Base-by-base conservation (phyloP, 2,888 invertebrate species). In the Rotaria socialis region DNA sequence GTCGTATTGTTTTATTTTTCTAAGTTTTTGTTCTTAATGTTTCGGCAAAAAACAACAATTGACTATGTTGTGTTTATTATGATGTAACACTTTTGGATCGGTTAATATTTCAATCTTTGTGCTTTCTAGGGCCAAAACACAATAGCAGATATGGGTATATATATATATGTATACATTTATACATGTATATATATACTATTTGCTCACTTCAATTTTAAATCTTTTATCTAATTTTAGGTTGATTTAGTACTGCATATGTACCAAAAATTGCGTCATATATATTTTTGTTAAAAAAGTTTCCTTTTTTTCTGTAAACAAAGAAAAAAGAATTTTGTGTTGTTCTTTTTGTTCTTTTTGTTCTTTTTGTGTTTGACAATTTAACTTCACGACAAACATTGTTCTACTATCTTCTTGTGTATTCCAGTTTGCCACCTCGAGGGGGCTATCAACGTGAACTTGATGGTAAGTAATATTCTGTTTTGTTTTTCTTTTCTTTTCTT, bases 401-500 rank as follows among this genome's bases (percentile, higher is more conserved):
- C 67, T 67, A 80, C 16, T 80, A 47, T 80, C 80, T 80, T 80
- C 47, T 43, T 80, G 80, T 80, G 43, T 80, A 80, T 80, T 80
- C 80, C 80, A 80, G 80, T 80, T 80, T 80, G 80, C 80, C 80
- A 80, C 80, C 80, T 24, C 80, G 80, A 80, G 80, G 80, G 80
- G 80, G 80, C 80, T 80, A 80, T 80, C 80, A 80, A 80, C 80
- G 80, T 80, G 80, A 80, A 80, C 47, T 80, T 47, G 80, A 80
- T 47, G 80, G 80, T 80, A 80, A 80, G 80, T 47, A 14, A 24
- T n/a, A 47, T 24, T 80, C 47, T 80, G 80, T 80, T 80, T 47
- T 47, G 24, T 80, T 80, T 80, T 7, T 80, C 24, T 75, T 43
- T 75, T 19, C 22, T 75, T 75, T 2, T 43, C 75, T 43, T 75